Evolutionary conservation across 2,888 invertebrate species (phyloP).

Genomic region (Diachrysia chrysitis): DNA sequence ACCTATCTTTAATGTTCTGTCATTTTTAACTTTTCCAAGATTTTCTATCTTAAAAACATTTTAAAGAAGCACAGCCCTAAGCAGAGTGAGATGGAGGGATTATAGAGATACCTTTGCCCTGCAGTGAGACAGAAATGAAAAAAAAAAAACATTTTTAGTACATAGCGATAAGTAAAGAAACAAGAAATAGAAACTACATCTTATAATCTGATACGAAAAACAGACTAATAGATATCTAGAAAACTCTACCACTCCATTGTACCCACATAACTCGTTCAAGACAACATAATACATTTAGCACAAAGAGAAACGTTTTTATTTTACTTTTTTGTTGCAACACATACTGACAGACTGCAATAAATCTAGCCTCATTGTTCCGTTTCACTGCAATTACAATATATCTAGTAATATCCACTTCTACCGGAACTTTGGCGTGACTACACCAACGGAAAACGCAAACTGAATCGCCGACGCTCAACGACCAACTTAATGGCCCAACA

Average conservation of each 20-base stretch:
- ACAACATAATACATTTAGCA: conserved; percentile 37
- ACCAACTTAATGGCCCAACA: conserved; percentile 54
- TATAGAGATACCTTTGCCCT: too few species aligned
- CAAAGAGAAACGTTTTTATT: conserved; percentile 29
- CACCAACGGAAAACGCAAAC: conserved; percentile 55
- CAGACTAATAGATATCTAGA: background rate
- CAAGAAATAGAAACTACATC: background rate
- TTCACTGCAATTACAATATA: conserved; percentile 45
- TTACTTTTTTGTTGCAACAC: conserved; percentile 28
- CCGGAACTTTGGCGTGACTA: conserved; percentile 58
- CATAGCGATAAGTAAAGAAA: background rate
- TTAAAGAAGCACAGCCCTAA: too few species aligned
- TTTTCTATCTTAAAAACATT: too few species aligned
- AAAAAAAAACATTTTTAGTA: background rate
- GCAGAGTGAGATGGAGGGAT: too few species aligned
- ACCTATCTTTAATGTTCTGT: background rate
- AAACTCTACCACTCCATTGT: conserved; percentile 2
- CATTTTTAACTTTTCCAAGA: background rate
- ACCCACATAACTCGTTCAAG: conserved; percentile 20
- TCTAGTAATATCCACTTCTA: conserved; percentile 40
- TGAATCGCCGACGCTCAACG: conserved; percentile 56
- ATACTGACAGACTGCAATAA: conserved; percentile 34
- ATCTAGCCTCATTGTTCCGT: conserved; percentile 46
- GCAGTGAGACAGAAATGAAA: too few species aligned
- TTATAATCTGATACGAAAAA: conserved; percentile 1